phyloP scores from a whole-genome alignment of 2,888 invertebrate genomes.

The Rhingia campestris region DNA sequence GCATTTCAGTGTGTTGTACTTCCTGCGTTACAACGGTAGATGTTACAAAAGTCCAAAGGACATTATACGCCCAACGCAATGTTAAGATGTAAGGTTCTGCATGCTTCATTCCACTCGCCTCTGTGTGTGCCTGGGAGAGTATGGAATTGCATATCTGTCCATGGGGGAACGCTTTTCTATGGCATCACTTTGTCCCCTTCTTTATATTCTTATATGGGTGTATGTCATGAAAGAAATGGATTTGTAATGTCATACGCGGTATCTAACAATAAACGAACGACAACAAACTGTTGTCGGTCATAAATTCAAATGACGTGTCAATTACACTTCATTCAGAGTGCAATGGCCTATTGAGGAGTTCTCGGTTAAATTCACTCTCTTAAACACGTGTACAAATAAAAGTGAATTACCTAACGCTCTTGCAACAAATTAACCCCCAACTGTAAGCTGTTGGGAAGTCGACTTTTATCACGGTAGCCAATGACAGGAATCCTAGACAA shows the following conservation, averaged over 20 bases:
- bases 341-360: conserved; percentile 48
- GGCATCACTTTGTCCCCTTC: conserved; percentile 37
- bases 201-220: neutral
- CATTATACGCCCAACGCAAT: conserved; percentile 15
- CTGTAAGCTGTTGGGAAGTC: conserved; percentile 1
- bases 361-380: conserved; percentile 3
- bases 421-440: conserved; percentile 40
- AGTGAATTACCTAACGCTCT: neutral
- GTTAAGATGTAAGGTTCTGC: conserved; percentile 8
- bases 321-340: conserved; percentile 50
- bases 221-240: conserved; percentile 19
- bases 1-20: conserved; percentile 19
- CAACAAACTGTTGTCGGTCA: conserved; percentile 30
- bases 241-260: conserved; percentile 43
- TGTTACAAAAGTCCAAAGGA: conserved; percentile 44
- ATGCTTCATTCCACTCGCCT: neutral
- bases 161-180: conserved; percentile 54
- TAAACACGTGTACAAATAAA: conserved; percentile 38
- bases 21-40: conserved; percentile 55
- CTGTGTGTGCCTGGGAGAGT: neutral
- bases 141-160: conserved; percentile 55
- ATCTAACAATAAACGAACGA: conserved; percentile 38
- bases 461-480: conserved; percentile 10
- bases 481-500: neutral
- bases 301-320: conserved; percentile 69